Conservation (phyloP, 2,888 invertebrate genomes). For the Agrochola circellaris region DNA sequence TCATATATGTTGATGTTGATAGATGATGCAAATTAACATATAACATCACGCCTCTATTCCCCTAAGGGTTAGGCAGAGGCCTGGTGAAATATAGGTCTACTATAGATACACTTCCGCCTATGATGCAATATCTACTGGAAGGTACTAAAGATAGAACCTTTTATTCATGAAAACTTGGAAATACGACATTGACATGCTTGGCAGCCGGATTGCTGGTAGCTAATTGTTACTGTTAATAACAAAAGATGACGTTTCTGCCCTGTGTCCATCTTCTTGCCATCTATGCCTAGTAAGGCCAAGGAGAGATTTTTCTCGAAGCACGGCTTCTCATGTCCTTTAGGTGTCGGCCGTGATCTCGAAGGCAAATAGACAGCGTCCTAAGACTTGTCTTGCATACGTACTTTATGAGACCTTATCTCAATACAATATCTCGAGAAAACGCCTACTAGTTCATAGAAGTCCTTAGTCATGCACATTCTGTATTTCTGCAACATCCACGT, state of each 20-base stretch:
- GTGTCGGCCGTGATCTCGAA: background rate
- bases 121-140: background rate
- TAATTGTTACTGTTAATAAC: background rate
- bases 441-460: background rate
- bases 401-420: background rate
- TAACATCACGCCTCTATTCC: too few species aligned
- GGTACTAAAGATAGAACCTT: background rate
- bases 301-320: background rate
- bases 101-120: too few species aligned
- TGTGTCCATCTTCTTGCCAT: background rate
- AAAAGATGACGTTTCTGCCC: background rate
- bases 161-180: background rate
- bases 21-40: background rate
- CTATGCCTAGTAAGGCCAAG: background rate
- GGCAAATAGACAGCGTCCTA: background rate
- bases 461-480: background rate
- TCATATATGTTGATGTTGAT: background rate
- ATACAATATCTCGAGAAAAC: background rate
- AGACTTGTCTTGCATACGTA: background rate
- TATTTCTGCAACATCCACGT: too few species aligned
- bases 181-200: conserved; percentile 21
- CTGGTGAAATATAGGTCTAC: too few species aligned
- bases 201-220: background rate
- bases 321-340: too few species aligned
- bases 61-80: too few species aligned